Evolutionary conservation across 2,797 vertebrate genomes (phyloP), one percentile per base, ranked within the genome.

Genomic region (Tapera naevia): DNA sequence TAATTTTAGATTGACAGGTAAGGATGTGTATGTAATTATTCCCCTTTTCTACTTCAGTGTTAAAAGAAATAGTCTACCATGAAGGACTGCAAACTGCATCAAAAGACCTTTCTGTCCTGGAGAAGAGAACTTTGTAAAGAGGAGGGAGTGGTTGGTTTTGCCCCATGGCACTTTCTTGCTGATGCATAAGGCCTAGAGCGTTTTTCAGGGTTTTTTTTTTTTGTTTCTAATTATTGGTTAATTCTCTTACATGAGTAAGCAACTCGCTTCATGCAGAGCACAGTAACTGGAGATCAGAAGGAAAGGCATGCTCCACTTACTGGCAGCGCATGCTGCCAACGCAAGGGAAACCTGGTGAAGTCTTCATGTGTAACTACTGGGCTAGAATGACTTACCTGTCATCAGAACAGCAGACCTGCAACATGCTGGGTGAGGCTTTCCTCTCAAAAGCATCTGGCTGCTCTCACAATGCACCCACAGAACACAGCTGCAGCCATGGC

Each of bases 401-500:
- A 98, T 99, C 83, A 99, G 98, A 98, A 99, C 27, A 99, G 98
- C 28, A 99, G 98, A 46, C 98, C 98, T 9, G 98, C 98, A 64
- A 99, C 92, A 1, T 98, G 98, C 94, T 98, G 98, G 4, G 98
- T 99, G 92, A 99, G 97, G 94, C 98, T 98, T 76, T 99, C 98
- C 94, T 99, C 98, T 98, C 98, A 98, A 97, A 99, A 98, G 97
- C 98, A 99, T 10, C 98, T 98, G 24, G 98, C 98, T 0, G 97
- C 97, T 16, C 97, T 98, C 89, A 99, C 97, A 5, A 98, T 98
- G 93, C 97, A 98, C 16, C 98, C 97, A 4, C 98, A 99, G 74
- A 98, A 97, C 62, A 98, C 98, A 0, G 98, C 98, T 2, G 98
- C 98, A 3, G 99, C 98, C 98, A 98, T 99, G 48, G 98, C 98